Evolutionary conservation across 2,113 vertebrate species (phyloP), one percentile per base, ranked within the genome.

Genomic region (Gallinago undulata): DNA sequence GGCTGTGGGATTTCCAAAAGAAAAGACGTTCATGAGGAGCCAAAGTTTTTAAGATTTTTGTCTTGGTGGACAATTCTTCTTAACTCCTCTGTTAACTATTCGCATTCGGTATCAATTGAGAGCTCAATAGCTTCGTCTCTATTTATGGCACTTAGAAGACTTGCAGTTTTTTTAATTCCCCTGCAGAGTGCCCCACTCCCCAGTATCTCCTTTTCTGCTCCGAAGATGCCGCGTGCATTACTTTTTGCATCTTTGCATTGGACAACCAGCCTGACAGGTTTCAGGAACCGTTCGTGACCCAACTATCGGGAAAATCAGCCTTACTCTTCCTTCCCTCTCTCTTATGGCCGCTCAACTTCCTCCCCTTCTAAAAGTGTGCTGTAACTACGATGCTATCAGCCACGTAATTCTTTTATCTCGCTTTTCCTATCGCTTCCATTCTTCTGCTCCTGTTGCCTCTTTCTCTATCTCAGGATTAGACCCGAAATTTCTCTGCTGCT

Each of bases 231-330:
- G 7, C 55, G 11, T 77, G 33, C 50, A 23, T 79, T 67, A 33
- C 39, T 80, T 68, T 94, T 89, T 91, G 53, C 77, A 69, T 92
- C 89, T 94, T 82, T 84, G 30, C 6, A 4, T 89, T 9, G 16
- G 87, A 89, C 66, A 77, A 10, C 41, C 81, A 89, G 81, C 74
- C 50, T 17, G 87, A 47, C 78, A 79, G 78, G 43, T 96, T 94
- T 96, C 2, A 2, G 87, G 90, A 96, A 96, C 94, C 84, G 67
- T 76, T 95, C 68, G 19, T 94, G 84, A 93, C 86, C 84, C 92
- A 87, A 62, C 86, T 96, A 92, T 96, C 77, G 2, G 89, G 94
- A 96, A 96, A 93, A 97, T 96, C 96, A 96, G 67, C 69, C 47
- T 87, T 73, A 57, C 25, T 92, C 53, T 96, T 95, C 92, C 96